Evolutionary conservation across 1,140 invertebrate genomes (phyloP).

Genomic region (Coenobita brevimanus): DNA sequence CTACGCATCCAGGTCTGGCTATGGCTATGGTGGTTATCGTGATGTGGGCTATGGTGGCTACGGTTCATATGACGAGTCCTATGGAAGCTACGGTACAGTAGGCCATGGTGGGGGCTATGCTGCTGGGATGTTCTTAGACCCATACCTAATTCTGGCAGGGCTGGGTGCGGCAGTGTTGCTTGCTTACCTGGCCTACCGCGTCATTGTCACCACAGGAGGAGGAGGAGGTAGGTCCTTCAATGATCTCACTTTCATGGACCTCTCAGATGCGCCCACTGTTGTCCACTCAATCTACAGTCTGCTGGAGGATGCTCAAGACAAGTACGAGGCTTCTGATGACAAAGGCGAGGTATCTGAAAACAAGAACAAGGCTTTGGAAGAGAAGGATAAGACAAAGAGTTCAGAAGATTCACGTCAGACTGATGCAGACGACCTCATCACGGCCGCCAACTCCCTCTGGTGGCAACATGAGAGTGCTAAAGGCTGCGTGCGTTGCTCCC

Average conservation of each 20-base stretch:
- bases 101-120: conserved; percentile 30
- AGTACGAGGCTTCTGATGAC: no score
- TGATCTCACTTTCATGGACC: conserved; percentile 48
- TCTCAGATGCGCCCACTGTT: conserved; percentile 43
- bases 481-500: conserved; percentile 38
- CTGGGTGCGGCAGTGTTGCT: conserved; percentile 42
- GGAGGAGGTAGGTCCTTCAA: background rate
- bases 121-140: conserved; percentile 33
- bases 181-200: conserved; percentile 47
- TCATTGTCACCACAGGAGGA: conserved; percentile 43
- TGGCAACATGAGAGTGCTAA: background rate
- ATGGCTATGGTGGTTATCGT: background rate
- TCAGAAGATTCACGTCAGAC: background rate
- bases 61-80: conserved; percentile 16
- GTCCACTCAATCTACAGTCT: conserved; percentile 47
- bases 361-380: no score
- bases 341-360: no score
- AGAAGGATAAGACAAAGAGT: no score
- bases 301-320: conserved; percentile 33
- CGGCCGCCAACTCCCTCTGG: conserved; percentile 45
- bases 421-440: conserved; percentile 43
- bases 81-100: background rate
- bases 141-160: conserved; percentile 49
- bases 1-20: background rate
- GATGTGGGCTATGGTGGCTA: conserved; percentile 6